Conservation (phyloP, 1,140 invertebrate genomes). For the Atopsyche davidsoni region DNA sequence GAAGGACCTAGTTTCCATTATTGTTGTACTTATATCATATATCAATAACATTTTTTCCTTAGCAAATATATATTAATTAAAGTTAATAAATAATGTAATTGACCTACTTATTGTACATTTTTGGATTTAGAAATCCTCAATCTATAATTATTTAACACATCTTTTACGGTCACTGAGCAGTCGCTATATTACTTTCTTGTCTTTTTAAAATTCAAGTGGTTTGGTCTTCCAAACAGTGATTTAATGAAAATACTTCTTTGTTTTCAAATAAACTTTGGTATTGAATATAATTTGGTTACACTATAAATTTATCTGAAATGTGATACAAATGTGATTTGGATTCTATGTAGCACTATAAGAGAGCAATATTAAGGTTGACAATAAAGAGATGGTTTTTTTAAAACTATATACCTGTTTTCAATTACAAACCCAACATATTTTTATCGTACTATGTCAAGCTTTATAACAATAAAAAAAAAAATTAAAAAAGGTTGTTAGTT, state of each 20-base stretch:
- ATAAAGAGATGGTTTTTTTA: slow-evolving; percentile 23
- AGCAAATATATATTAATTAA: slow-evolving; percentile 6
- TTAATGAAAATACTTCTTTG: background rate
- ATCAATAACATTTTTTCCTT: too few species aligned
- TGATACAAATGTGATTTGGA: slow-evolving; percentile 17
- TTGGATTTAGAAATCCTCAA: too few species aligned
- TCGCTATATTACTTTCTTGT: background rate
- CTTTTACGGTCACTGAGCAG: background rate
- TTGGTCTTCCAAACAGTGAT: too few species aligned
- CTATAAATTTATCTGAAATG: slow-evolving; percentile 10
- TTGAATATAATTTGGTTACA: slow-evolving; percentile 2
- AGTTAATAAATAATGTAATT: background rate
- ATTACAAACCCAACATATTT: too few species aligned
- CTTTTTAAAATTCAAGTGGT: too few species aligned
- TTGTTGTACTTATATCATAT: too few species aligned
- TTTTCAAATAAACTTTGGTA: background rate
- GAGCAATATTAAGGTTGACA: slow-evolving; percentile 16
- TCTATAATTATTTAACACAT: background rate
- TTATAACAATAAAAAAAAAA: too few species aligned
- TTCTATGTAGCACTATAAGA: slow-evolving; percentile 1
- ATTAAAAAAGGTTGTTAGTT: too few species aligned
- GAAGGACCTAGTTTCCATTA: too few species aligned
- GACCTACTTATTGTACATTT: too few species aligned
- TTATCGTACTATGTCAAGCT: too few species aligned
- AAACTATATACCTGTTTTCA: too few species aligned